phyloP scores from a whole-genome alignment of 2,113 vertebrate species.

The Panurus biarmicus region DNA sequence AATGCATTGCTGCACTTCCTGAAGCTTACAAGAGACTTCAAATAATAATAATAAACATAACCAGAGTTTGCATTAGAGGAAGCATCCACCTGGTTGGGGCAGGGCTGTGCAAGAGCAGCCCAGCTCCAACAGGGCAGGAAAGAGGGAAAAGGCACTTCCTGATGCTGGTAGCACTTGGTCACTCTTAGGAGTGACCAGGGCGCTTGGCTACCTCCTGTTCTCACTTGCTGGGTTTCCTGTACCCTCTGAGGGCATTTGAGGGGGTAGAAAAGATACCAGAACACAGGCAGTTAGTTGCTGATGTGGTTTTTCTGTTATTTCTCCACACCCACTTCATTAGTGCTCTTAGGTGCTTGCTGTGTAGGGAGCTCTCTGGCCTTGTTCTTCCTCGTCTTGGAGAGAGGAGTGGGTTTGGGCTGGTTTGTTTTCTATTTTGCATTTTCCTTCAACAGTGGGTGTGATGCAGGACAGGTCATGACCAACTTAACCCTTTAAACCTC shows the following conservation, averaged over 20 bases:
- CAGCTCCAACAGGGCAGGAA: not conserved
- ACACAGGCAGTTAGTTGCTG: accelerated
- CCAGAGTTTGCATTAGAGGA: slow-evolving; percentile 3
- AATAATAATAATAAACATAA: not conserved
- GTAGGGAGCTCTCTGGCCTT: not conserved
- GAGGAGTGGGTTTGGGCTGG: not conserved
- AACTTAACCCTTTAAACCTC: not conserved
- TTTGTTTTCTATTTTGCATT: not conserved
- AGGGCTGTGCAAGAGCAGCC: not conserved
- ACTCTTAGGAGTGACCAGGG: accelerated
- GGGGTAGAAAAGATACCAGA: not conserved
- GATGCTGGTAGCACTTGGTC: not conserved
- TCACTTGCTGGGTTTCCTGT: not conserved
- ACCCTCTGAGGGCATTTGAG: not conserved
- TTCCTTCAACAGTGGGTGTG: not conserved
- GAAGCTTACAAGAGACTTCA: not conserved
- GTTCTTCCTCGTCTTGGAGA: not conserved
- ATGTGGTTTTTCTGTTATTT: not conserved
- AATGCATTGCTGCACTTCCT: not conserved
- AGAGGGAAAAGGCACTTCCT: not conserved
- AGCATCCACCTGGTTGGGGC: not conserved
- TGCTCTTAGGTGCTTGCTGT: not conserved
- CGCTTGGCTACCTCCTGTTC: not conserved
- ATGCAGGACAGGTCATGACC: not conserved
- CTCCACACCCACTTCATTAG: accelerated